Evolutionary conservation across 2,113 vertebrate species (phyloP).

Genomic region (Chrysochloris asiatica): DNA sequence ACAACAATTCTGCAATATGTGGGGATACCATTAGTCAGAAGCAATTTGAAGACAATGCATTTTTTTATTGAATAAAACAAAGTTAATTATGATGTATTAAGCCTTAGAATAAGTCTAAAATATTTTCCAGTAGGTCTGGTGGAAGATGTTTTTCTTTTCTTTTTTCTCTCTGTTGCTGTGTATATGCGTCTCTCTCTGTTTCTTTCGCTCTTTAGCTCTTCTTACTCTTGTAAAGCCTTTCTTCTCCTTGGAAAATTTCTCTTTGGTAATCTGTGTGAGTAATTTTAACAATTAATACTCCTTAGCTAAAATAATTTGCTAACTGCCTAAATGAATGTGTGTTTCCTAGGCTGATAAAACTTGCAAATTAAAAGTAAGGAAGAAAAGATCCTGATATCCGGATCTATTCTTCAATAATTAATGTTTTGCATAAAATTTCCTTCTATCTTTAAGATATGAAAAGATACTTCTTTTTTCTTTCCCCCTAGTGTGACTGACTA

Average conservation of each 20-base stretch:
- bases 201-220: not conserved
- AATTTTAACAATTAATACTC: constrained; percentile 1
- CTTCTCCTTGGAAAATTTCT: constrained; percentile 9
- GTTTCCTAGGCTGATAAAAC: not conserved
- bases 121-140: constrained; percentile 21
- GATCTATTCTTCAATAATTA: not conserved
- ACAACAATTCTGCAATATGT: not conserved
- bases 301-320: not conserved
- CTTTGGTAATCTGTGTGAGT: too few species aligned
- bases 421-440: not conserved
- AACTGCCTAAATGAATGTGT: not conserved
- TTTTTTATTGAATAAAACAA: not conserved
- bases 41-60: not conserved
- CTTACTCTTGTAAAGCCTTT: not conserved
- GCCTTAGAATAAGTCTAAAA: constrained; percentile 7
- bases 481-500: not conserved
- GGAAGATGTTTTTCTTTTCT: not conserved
- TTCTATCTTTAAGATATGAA: constrained; percentile 1
- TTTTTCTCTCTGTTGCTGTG: not conserved
- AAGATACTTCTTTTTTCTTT: not conserved
- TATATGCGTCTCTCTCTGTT: not conserved
- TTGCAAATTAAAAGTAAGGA: constrained; percentile 24
- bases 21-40: not conserved
- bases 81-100: not conserved
- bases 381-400: not conserved